Percentiles rank a stretch among this genome's conserved stretches.
Conservation (phyloP, 2,113 vertebrate genomes). For the Axis porcinus region DNA sequence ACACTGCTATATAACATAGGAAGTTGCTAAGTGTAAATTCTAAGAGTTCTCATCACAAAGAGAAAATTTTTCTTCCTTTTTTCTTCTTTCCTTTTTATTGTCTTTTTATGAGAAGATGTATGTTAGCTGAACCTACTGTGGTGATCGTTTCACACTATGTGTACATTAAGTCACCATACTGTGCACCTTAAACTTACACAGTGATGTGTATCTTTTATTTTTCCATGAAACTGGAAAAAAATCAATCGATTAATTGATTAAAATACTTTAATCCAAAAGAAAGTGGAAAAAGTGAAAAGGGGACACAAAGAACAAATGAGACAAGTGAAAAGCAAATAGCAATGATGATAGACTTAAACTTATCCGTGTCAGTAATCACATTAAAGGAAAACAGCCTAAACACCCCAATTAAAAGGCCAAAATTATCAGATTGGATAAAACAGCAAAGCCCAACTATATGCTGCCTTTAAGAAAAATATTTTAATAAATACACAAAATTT, state of each 20-base stretch:
- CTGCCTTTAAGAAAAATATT: background rate
- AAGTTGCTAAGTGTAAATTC: background rate
- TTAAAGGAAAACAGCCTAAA: background rate
- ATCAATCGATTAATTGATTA: background rate
- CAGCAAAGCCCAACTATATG: background rate
- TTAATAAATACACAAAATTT: background rate
- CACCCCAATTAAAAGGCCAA: background rate
- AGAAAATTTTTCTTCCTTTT: background rate
- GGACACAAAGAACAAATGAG: background rate
- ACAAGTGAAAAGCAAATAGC: background rate
- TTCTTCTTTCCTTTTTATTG: background rate
- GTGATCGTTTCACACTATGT: background rate
- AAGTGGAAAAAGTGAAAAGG: background rate
- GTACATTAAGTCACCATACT: background rate
- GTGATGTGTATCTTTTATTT: background rate
- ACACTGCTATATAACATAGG: background rate
- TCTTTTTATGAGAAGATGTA: background rate
- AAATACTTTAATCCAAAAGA: background rate
- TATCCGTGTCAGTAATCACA: background rate
- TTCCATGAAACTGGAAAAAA: background rate
- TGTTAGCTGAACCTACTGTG: background rate
- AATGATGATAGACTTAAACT: background rate
- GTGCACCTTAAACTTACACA: background rate
- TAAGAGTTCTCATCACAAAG: background rate
- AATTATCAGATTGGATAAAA: background rate